phyloP scores from a whole-genome alignment of 2,888 invertebrate species.

The Eulithis testata region DNA sequence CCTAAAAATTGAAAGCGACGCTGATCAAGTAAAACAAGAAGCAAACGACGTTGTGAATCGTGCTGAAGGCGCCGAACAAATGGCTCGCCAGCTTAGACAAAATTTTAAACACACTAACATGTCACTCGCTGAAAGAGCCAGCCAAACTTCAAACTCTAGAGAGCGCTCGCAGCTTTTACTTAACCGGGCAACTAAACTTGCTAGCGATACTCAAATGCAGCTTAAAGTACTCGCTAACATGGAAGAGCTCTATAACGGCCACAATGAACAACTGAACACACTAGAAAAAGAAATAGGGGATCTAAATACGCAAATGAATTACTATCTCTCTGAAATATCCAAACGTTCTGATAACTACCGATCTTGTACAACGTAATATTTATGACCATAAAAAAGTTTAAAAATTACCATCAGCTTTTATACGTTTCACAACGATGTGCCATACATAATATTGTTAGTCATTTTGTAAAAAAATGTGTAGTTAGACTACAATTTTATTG shows the following conservation, averaged over 20 bases:
- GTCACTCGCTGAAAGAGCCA: constrained; percentile 89
- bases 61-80: constrained; percentile 88
- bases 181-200: constrained; percentile 92
- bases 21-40: constrained; percentile 91
- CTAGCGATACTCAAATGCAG: constrained; percentile 90
- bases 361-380: constrained; percentile 80
- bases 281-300: constrained; percentile 86
- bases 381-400: constrained; percentile 8
- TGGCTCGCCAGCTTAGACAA: constrained; percentile 85
- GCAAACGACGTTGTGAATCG: constrained; percentile 89
- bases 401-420: constrained; percentile 8
- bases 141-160: constrained; percentile 91
- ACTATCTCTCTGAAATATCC: constrained; percentile 86
- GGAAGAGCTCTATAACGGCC: constrained; percentile 87
- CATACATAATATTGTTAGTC: constrained; percentile 56
- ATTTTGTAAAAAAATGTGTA: constrained; percentile 55
- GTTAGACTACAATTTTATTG: constrained; percentile 58
- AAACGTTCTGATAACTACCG: constrained; percentile 86
- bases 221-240: constrained; percentile 88
- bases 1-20: constrained; percentile 91
- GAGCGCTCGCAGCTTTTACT: constrained; percentile 91
- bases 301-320: constrained; percentile 86
- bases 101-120: constrained; percentile 90
- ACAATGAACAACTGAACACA: constrained; percentile 85
- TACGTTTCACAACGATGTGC: constrained; percentile 49